Evolutionary conservation across 2,113 vertebrate species (phyloP).

Genomic region (Brienomyrus brachyistius): DNA sequence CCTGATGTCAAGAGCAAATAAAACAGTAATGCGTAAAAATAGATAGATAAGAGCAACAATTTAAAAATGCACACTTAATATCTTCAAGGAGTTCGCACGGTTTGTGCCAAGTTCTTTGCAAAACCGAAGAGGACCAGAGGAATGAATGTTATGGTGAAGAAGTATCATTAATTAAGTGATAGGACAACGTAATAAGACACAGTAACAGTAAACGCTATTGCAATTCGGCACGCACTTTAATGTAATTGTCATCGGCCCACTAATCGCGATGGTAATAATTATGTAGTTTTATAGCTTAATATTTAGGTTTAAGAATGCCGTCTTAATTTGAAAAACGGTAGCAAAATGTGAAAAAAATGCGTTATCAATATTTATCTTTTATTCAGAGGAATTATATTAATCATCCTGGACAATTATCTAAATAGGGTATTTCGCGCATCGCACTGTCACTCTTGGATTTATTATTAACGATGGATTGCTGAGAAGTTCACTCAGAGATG

Average conservation of each 20-base stretch:
- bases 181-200: background rate
- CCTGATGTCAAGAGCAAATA: background rate
- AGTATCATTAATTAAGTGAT: background rate
- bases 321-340: background rate
- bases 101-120: background rate
- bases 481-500: background rate
- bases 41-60: background rate
- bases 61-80: background rate
- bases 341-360: background rate
- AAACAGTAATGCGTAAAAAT: background rate
- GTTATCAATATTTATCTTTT: background rate
- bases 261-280: background rate
- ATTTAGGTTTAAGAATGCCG: background rate
- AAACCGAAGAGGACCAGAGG: background rate
- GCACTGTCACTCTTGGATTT: background rate
- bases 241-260: background rate
- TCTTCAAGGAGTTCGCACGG: background rate
- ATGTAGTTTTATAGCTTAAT: background rate
- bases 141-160: background rate
- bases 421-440: background rate
- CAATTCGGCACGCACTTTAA: background rate
- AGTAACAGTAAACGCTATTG: background rate
- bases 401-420: background rate
- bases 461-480: background rate
- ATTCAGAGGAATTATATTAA: background rate